phyloP scores from a whole-genome alignment of 2,797 vertebrate species.

The Tapirus indicus region DNA sequence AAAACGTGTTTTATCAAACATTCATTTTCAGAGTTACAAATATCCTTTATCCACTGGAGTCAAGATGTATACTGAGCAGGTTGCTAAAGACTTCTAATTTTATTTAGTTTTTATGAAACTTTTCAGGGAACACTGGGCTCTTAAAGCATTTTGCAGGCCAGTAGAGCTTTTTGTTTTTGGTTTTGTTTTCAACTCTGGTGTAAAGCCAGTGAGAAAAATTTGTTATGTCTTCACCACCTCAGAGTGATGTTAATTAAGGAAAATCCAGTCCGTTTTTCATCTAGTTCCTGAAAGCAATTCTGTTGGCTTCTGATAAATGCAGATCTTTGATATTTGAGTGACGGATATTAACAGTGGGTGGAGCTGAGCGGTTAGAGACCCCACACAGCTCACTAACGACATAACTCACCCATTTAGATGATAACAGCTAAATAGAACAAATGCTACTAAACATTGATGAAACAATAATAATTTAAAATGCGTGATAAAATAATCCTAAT shows the following conservation, averaged over 20 bases:
- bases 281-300: background rate
- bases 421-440: background rate
- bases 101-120: slow-evolving; percentile 51
- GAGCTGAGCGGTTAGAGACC: background rate
- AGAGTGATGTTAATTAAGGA: slow-evolving; percentile 18
- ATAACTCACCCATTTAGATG: background rate
- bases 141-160: slow-evolving; percentile 61
- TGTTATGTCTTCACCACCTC: slow-evolving; percentile 20
- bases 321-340: slow-evolving; percentile 19
- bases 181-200: slow-evolving; percentile 43
- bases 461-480: background rate
- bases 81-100: slow-evolving; percentile 42
- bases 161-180: slow-evolving; percentile 8
- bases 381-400: background rate
- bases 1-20: slow-evolving; percentile 39
- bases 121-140: background rate
- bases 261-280: background rate
- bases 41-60: slow-evolving; percentile 10
- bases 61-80: slow-evolving; percentile 16
- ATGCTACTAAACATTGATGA: background rate
- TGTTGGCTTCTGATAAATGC: background rate
- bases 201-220: slow-evolving; percentile 23
- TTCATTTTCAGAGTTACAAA: slow-evolving; percentile 61
- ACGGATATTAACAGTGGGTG: background rate
- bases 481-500: background rate